phyloP scores from a whole-genome alignment of 1,140 invertebrate species.

The Brachionus rubens region DNA sequence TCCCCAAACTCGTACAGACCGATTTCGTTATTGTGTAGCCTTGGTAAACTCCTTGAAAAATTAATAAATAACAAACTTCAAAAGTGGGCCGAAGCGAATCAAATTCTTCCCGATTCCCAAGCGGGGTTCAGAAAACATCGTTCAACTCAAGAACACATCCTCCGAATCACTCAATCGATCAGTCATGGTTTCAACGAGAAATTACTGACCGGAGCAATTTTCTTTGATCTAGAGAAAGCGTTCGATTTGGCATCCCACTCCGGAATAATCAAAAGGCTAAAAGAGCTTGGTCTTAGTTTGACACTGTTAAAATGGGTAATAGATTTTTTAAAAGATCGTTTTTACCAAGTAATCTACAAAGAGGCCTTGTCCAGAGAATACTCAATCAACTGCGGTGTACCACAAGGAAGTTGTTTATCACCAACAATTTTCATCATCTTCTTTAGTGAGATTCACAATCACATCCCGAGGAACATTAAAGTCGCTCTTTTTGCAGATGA shows the following conservation, averaged over 20 bases:
- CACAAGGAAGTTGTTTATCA: constrained; percentile 34
- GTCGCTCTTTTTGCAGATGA: not conserved
- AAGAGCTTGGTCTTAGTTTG: not conserved
- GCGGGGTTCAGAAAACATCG: not conserved
- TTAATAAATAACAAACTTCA: constrained; percentile 41
- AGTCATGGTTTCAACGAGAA: not conserved
- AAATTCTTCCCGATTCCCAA: not conserved
- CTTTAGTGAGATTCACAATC: not conserved
- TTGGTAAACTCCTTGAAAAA: constrained; percentile 46
- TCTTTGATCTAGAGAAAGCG: constrained; percentile 47
- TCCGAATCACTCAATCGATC: not conserved
- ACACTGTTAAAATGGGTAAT: not conserved
- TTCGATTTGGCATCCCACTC: constrained; percentile 58
- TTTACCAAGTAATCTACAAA: not conserved
- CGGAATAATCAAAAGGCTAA: constrained; percentile 54
- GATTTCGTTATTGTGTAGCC: constrained; percentile 39
- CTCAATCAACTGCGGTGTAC: constrained; percentile 8
- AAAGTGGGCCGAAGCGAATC: not conserved
- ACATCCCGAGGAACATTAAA: not conserved
- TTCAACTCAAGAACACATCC: not conserved
- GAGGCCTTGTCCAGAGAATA: not conserved
- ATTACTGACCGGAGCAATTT: not conserved
- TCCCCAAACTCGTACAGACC: constrained; percentile 39
- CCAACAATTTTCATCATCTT: constrained; percentile 19
- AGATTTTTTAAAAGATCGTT: not conserved